Percentiles rank a stretch among this genome's conserved stretches.
Evolutionary conservation across 2,797 vertebrate genomes (phyloP).

Genomic region (Hybognathus amarus): DNA sequence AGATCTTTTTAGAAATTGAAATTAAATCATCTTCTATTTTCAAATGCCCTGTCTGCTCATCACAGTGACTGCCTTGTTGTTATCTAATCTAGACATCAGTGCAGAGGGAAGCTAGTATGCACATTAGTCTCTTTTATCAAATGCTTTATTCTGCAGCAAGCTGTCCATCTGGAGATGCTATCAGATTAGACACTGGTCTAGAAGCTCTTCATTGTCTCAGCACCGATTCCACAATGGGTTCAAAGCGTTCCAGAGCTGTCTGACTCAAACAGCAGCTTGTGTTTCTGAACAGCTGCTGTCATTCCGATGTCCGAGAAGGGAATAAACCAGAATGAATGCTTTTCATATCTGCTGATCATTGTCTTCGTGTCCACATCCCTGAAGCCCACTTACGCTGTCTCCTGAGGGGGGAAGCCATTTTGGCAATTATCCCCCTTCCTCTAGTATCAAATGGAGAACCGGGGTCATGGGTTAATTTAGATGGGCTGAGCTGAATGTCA

Average conservation of each 20-base stretch:
- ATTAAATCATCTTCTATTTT: slow-evolving; percentile 19
- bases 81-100: slow-evolving; percentile 48
- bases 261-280: slow-evolving; percentile 42
- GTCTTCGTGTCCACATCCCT: slow-evolving; percentile 43
- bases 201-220: slow-evolving; percentile 44
- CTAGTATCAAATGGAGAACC: slow-evolving; percentile 46
- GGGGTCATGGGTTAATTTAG: slow-evolving; percentile 46
- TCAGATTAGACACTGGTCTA: slow-evolving; percentile 46
- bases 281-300: slow-evolving; percentile 28
- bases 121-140: slow-evolving; percentile 41
- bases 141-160: slow-evolving; percentile 45
- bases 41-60: slow-evolving; percentile 24
- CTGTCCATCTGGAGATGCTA: slow-evolving; percentile 53
- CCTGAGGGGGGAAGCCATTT: slow-evolving; percentile 31
- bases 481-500: slow-evolving; percentile 43
- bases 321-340: slow-evolving; percentile 34
- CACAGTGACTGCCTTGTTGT: slow-evolving; percentile 25
- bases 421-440: slow-evolving; percentile 42
- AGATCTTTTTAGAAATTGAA: neutral
- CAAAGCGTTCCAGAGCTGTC: slow-evolving; percentile 26
- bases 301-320: slow-evolving; percentile 23
- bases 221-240: slow-evolving; percentile 41
- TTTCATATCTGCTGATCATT: slow-evolving; percentile 53
- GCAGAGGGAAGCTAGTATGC: slow-evolving; percentile 28
- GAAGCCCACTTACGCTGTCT: slow-evolving; percentile 36